Percentiles rank a stretch among this genome's conserved stretches.
phyloP scores from a whole-genome alignment of 2,797 vertebrate species.

The Sorex maritimensis region DNA sequence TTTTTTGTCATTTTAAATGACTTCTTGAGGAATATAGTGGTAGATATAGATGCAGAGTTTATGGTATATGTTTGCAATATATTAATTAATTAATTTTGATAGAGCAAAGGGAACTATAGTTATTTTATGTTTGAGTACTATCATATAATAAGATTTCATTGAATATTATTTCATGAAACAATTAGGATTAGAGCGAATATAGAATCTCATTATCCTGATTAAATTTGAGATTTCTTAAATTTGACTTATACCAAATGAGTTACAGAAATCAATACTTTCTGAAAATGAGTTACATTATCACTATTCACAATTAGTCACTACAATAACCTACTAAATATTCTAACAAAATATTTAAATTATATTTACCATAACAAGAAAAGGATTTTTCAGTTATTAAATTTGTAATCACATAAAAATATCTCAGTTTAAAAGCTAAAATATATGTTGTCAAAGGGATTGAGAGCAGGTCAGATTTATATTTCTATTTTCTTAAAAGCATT shows the following conservation, averaged over 20 bases:
- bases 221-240: not conserved
- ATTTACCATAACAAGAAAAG: not conserved
- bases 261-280: constrained; percentile 12
- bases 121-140: constrained; percentile 12
- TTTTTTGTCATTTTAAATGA: not conserved
- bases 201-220: not conserved
- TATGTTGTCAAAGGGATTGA: not conserved
- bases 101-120: not conserved
- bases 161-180: not conserved
- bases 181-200: not conserved
- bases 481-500: constrained; percentile 26
- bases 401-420: not conserved
- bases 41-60: not conserved
- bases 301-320: not conserved
- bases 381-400: not conserved
- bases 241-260: constrained; percentile 3
- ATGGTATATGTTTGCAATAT: not conserved
- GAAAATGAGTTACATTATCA: not conserved
- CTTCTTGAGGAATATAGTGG: not conserved
- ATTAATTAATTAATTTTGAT: not conserved
- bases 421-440: constrained; percentile 44
- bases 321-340: not conserved
- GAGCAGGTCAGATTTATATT: not conserved
- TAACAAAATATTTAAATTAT: constrained; percentile 8
- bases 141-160: not conserved